Conservation (phyloP, 2,113 vertebrate genomes). For the Cyprinodon brontotheroides region DNA sequence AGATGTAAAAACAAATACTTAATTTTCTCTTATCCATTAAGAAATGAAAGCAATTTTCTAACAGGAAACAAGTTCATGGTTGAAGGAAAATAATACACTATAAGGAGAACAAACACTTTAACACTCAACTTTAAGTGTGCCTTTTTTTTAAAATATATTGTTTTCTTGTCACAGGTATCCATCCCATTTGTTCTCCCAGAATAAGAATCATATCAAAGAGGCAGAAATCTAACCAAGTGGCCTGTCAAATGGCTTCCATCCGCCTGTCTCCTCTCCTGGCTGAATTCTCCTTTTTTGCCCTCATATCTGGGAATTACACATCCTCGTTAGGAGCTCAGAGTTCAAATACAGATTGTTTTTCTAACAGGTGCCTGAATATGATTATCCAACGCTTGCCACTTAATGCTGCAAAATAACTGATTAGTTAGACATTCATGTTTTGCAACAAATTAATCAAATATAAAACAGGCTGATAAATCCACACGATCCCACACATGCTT, state of each 20-base stretch:
- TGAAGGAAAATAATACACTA: too few species aligned
- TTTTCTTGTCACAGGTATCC: constrained; percentile 12
- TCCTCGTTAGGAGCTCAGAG: constrained; percentile 51
- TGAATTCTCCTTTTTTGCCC: constrained; percentile 35
- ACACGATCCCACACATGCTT: constrained; percentile 16
- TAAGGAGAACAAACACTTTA: too few species aligned
- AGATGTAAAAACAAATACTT: too few species aligned
- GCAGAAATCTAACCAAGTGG: constrained; percentile 61
- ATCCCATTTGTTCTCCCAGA: constrained; percentile 16
- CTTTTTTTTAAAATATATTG: constrained; percentile 32
- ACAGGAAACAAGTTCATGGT: too few species aligned
- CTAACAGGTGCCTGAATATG: constrained; percentile 1
- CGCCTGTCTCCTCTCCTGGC: constrained; percentile 54
- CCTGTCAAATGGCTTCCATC: constrained; percentile 70
- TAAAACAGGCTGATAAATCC: constrained; percentile 5
- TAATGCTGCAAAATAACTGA: constrained; percentile 24
- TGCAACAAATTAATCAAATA: constrained; percentile 15
- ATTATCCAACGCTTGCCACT: constrained; percentile 36
- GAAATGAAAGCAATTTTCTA: too few species aligned
- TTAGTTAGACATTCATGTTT: constrained; percentile 46
- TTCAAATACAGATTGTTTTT: constrained; percentile 45
- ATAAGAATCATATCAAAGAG: constrained; percentile 66
- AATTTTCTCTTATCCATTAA: too few species aligned
- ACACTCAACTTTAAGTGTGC: constrained; percentile 34
- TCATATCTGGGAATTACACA: constrained; percentile 63